Evolutionary conservation across 2,113 vertebrate species (phyloP), one percentile per base, ranked within the genome.

Genomic region (Bubalus kerabau): DNA sequence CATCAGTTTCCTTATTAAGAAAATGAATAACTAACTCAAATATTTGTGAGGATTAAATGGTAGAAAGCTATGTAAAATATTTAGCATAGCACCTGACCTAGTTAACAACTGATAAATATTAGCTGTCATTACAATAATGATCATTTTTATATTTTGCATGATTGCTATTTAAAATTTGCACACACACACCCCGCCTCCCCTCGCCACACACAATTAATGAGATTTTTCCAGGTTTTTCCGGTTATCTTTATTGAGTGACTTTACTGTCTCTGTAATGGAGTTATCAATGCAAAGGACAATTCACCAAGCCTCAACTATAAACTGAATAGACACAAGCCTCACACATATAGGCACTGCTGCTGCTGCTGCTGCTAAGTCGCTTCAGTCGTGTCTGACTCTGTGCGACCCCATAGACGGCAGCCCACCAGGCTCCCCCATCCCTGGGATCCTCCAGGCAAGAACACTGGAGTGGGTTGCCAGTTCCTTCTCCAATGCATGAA

Each of bases 21-120:
- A 84, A 89, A 57, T 92, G 7, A 52, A 56, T 24, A 54, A n/a
- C 5, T 50, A 52, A 57, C 36, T 85, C 40, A 88, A 16, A 30
- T 46, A 64, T 89, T 56, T 59, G 17, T 81, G 32, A 96, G 16
- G 36, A 60, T 40, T 76, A 83, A 91, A 67, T 40, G 36, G 3
- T 28, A 43, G 13, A 54, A 36, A 89, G 21, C 23, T 88, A 48
- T 59, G 15, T 81, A 91, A 82, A 81, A 60, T 5, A 82, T 9
- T 54, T 54, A 87, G 7, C 43, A 21, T 48, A 52, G 15, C 28
- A 6, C 10, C 12, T 83, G 6, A 76, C 32, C 30, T 48, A 64
- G 46, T 46, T 87, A 81, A 23, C 17, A 89, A 30, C 40, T 21
- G 28, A 71, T 54, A 93, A 96, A 83, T 48, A 93, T 67, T 87